Percentiles rank a stretch among this genome's conserved stretches.
These are phyloP conservation scores for Epinephelus lanceolatus DNA, from an alignment of 2,113 vertebrate species.

Conservation along the genomic window DNA sequence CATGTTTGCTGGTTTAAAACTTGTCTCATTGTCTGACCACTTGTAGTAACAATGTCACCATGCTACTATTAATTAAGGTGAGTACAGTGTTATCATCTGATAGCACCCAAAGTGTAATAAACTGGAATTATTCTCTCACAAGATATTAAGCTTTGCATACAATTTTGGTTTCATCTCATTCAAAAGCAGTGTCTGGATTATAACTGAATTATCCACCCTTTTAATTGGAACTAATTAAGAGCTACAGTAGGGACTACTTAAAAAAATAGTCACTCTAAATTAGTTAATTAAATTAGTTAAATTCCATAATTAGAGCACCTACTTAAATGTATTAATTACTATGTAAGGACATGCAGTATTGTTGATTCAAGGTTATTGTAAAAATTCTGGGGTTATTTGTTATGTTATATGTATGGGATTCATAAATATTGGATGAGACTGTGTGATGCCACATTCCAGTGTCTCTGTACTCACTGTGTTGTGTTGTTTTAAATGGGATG, in stretches of 20 bases:
- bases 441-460: neutral
- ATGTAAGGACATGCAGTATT: neutral
- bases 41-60: neutral
- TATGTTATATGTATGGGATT: neutral
- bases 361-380: neutral
- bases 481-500: constrained; percentile 7
- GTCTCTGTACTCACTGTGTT: constrained; percentile 29
- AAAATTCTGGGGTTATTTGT: neutral
- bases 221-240: neutral
- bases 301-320: neutral
- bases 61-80: neutral
- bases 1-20: neutral
- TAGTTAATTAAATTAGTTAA: neutral
- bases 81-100: neutral
- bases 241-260: neutral
- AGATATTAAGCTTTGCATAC: neutral
- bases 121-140: neutral
- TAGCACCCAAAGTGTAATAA: neutral
- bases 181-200: neutral
- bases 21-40: neutral
- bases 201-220: neutral
- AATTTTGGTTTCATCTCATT: neutral
- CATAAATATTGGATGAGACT: neutral
- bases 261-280: neutral
- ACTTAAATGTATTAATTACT: neutral